Base-by-base conservation (phyloP, 2,113 vertebrate species). In the Sylvia atricapilla region DNA sequence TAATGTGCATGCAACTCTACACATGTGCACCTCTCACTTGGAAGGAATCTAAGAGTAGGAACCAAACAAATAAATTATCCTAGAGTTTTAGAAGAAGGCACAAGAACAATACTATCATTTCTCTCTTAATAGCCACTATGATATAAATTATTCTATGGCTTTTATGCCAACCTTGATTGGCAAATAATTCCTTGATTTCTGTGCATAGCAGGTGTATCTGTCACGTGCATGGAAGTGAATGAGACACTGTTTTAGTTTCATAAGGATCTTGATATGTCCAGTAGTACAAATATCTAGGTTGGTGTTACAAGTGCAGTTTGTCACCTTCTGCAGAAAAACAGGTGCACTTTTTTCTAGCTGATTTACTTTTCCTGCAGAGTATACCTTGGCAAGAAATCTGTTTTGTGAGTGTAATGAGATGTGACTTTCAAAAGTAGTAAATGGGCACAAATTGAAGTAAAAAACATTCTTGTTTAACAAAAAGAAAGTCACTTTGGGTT, bases 391-490 rank as follows among this genome's bases (percentile, higher is more conserved):
- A 88, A 85, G 44, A 85, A 85, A 52, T 9, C 31, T 35, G 8
- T 53, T 95, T 76, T 43, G 25, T 82, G n/a, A 79, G 15, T 39
- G 50, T 77, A 93, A 89, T 74, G 70, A 91, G 35, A 63, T 63
- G 63, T 43, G 59, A 73, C 78, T 72, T 94, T 95, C 49, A 72
- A 87, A 94, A 87, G 20, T 13, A 93, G 62, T 46, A 91, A 92
- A 80, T 28, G 41, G 31, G 13, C 43, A 75, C 1, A 63, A 89
- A 70, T 14, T 2, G 5, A 94, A 92, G 76, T 35, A 53, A 8
- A 50, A 63, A 66, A 50, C 6, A 22, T 15, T 41, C 0, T 35
- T 62, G 80, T 86, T 37, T 62, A 91, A 56, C 7, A n/a, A 78
- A 78, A 85, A 75, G 14, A 19, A 76, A 59, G 8, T 52, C 22